A percentile compares a stretch with the other conserved stretches of the same genome.
Evolutionary conservation across 2,797 vertebrate genomes (phyloP).

Genomic region (Diplodus sargus): DNA sequence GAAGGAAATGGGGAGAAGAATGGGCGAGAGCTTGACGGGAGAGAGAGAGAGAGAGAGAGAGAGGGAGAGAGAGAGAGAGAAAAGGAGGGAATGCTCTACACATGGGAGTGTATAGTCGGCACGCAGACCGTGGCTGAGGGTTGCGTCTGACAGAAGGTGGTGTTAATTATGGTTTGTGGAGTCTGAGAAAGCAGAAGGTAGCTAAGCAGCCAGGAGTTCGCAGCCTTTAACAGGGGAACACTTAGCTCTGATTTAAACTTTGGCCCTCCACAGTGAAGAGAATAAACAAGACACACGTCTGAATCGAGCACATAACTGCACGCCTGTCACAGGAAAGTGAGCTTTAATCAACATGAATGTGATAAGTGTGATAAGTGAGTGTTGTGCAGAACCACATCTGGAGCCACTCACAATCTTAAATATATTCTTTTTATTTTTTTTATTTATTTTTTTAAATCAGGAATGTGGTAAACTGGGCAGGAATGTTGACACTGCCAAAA

Average conservation of each 20-base stretch:
- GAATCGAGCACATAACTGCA: conserved; percentile 40
- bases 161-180: conserved; percentile 82
- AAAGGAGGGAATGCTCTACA: conserved; percentile 50
- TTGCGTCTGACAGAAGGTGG: conserved; percentile 75
- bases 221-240: conserved; percentile 68
- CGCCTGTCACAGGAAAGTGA: conserved; percentile 31
- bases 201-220: conserved; percentile 69
- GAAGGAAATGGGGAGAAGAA: conserved; percentile 69
- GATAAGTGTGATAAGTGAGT: conserved; percentile 63
- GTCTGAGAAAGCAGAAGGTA: conserved; percentile 75
- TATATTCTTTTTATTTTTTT: conserved; percentile 36
- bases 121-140: conserved; percentile 55
- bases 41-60: conserved; percentile 12
- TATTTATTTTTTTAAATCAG: conserved; percentile 53
- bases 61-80: conserved; percentile 8
- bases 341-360: conserved; percentile 50
- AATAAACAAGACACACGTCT: conserved; percentile 61
- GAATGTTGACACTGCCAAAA: conserved; percentile 80
- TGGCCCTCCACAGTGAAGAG: conserved; percentile 44
- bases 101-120: conserved; percentile 62
- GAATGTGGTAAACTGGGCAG: conserved; percentile 80
- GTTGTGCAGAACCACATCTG: conserved; percentile 37
- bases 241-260: conserved; percentile 73
- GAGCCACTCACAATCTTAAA: conserved; percentile 58
- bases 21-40: conserved; percentile 45